These are phyloP conservation scores for Fabriciana adippe DNA, from an alignment of 2,888 invertebrate genomes.

Conservation along the genomic window DNA sequence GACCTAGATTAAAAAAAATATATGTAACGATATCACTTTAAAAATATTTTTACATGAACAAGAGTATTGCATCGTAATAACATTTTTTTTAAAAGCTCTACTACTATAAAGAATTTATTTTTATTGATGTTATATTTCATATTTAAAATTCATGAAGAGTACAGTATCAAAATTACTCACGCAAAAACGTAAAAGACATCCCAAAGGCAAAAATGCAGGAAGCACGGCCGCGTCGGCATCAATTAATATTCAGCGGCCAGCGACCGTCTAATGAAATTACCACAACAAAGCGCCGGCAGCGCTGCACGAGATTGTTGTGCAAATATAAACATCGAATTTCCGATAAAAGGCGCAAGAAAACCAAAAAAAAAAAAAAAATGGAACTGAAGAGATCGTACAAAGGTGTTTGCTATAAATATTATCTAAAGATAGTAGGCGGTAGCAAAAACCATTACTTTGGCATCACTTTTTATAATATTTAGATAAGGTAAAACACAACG, in stretches of 20 bases:
- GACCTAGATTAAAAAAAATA: too few relatives aligned
- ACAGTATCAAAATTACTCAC: constrained; percentile 18
- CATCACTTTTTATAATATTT: background rate
- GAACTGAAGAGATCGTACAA: constrained; percentile 35
- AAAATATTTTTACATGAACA: background rate
- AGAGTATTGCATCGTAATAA: background rate
- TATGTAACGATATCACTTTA: too few relatives aligned
- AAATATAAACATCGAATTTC: constrained; percentile 75
- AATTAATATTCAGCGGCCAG: constrained; percentile 72
- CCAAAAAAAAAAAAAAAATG: constrained; percentile 30
- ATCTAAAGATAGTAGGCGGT: constrained; percentile 25
- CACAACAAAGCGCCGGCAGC: constrained; percentile 71
- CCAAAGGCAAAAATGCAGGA: constrained; percentile 54
- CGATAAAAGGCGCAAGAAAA: constrained; percentile 54
- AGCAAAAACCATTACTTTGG: constrained; percentile 4
- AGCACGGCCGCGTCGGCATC: constrained; percentile 47
- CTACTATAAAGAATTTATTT: background rate
- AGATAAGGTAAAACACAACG: background rate
- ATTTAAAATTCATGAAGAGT: constrained; percentile 19
- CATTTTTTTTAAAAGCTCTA: background rate
- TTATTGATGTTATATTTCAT: constrained; percentile 4
- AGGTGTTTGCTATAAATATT: constrained; percentile 34
- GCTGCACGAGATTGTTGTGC: constrained; percentile 66
- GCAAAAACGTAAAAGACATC: constrained; percentile 31
- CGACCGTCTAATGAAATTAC: constrained; percentile 75